Base-by-base conservation (phyloP, 1,140 invertebrate species). In the Cydia amplana region DNA sequence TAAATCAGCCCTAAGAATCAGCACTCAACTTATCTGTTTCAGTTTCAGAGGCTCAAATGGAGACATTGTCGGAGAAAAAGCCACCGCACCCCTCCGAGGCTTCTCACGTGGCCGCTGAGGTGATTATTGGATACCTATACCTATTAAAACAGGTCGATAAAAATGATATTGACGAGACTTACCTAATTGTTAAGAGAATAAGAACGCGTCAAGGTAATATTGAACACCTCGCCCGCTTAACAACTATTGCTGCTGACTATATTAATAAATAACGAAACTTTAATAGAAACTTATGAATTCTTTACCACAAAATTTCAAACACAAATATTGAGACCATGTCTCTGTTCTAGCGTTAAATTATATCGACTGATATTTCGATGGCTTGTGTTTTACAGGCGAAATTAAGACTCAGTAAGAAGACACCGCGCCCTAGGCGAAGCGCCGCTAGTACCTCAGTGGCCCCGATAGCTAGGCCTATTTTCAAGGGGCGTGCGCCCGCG, bases 21-120 rank as follows among this genome's bases (percentile, higher is more conserved):
- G 46, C 18, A 18, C n/a, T 60, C 18, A 18, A 20, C 51, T 18
- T 20, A n/a, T 60, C 4, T 60, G 7, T 60, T 60, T 63, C 9
- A 87, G 85, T 74, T 75, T 72, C 79, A n/a, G 85, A 87, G 60
- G 40, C 49, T 14, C 80, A 83, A 65, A 81, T 82, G 78, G 84
- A 88, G 40, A 78, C 80, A 1, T 73, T 65, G 9, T 72, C 72
- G 0, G 86, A 85, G 18, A 87, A 84, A 73, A 89, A 83, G 70
- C 55, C 74, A 0, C 43, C 70, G 0, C 79, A 82, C n/a, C 43
- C 20, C 20, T 23, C 55, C 20, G 55, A 23, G 20, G 9, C 55
- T 20, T 20, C 55, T 10, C 55, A 60, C 20, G 55, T 23, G 18
- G 9, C 51, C 16, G 16, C 55, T 23, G 55, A 60, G 55, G 55